Percentiles rank a stretch among this genome's conserved stretches.
These are phyloP conservation scores for Anastatus disparis DNA, from an alignment of 1,140 invertebrate species.

Conservation along the genomic window DNA sequence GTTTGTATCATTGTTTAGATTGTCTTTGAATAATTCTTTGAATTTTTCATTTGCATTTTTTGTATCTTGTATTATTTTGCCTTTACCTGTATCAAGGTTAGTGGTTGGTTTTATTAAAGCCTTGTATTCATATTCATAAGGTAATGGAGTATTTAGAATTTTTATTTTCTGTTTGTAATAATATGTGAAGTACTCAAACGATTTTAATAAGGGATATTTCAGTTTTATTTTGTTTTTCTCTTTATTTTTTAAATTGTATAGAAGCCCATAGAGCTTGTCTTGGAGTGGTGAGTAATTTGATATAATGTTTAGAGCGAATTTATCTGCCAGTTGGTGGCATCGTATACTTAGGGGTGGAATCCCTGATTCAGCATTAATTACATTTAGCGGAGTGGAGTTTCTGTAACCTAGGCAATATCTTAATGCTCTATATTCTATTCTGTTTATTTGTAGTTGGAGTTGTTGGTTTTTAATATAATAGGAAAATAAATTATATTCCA, in stretches of 20 bases:
- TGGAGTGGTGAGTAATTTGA: neutral
- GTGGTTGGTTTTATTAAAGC: neutral
- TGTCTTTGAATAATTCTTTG: neutral
- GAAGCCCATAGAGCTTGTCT: neutral
- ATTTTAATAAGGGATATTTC: neutral
- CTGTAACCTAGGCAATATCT: slow-evolving; percentile 16
- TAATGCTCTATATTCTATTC: slow-evolving; percentile 12
- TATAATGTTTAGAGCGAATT: slow-evolving; percentile 7
- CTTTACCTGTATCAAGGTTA: neutral
- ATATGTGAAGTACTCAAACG: too few relatives aligned
- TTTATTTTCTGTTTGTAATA: neutral
- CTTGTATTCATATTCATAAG: slow-evolving; percentile 1
- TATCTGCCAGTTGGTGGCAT: neutral
- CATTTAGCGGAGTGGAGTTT: slow-evolving; percentile 14
- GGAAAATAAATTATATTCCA: slow-evolving; percentile 24
- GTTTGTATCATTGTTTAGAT: neutral
- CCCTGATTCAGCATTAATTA: slow-evolving; percentile 9
- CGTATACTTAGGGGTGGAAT: slow-evolving; percentile 9
- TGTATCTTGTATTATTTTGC: neutral
- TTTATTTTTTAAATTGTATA: neutral
- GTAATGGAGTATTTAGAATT: neutral
- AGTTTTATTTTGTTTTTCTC: neutral
- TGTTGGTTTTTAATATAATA: neutral
- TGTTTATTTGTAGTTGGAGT: slow-evolving; percentile 2
- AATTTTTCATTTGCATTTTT: neutral